A percentile compares a stretch with the other conserved stretches of the same genome.
Conservation (phyloP, 2,888 invertebrate genomes). For the Arrhopalites spinosus region DNA sequence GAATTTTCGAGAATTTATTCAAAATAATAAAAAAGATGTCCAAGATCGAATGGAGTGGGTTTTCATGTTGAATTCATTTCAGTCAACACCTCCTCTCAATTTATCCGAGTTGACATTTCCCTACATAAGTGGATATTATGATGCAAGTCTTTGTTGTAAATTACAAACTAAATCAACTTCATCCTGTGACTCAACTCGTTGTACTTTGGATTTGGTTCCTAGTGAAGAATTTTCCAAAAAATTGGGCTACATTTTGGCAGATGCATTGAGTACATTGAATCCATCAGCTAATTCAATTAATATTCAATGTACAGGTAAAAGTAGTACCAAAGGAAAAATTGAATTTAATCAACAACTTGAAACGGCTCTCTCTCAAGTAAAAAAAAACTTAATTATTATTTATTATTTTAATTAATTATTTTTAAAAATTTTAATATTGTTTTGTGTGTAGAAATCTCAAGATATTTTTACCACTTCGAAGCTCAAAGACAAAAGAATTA, state of each 20-base stretch:
- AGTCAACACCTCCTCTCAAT: conserved; percentile 39
- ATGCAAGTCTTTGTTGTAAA: conserved; percentile 44
- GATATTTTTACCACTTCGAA: conserved; percentile 20
- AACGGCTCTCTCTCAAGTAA: conserved; percentile 37
- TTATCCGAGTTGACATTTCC: conserved; percentile 52
- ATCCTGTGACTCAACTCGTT: conserved; percentile 39
- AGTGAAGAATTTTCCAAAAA: conserved; percentile 43
- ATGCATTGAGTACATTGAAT: conserved; percentile 40
- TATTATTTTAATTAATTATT: conserved; percentile 1
- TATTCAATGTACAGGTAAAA: conserved; percentile 35
- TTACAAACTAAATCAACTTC: conserved; percentile 29
- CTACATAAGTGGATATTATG: conserved; percentile 46
- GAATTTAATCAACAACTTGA: conserved; percentile 36
- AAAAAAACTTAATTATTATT: not conserved
- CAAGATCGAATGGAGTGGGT: conserved; percentile 54
- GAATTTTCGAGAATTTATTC: conserved; percentile 47
- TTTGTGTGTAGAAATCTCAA: conserved; percentile 35
- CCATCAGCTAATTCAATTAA: conserved; percentile 26
- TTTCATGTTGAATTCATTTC: conserved; percentile 50
- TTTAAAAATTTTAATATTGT: not conserved
- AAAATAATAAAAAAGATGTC: conserved; percentile 40
- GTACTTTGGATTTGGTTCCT: conserved; percentile 41
- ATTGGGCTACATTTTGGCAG: conserved; percentile 47
- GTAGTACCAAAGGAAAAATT: conserved; percentile 34
- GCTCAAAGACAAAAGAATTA: conserved; percentile 15